Percentiles rank a stretch among this genome's conserved stretches.
Evolutionary conservation across 1,140 invertebrate genomes (phyloP).

Genomic region (Meloidogyne floridensis): DNA sequence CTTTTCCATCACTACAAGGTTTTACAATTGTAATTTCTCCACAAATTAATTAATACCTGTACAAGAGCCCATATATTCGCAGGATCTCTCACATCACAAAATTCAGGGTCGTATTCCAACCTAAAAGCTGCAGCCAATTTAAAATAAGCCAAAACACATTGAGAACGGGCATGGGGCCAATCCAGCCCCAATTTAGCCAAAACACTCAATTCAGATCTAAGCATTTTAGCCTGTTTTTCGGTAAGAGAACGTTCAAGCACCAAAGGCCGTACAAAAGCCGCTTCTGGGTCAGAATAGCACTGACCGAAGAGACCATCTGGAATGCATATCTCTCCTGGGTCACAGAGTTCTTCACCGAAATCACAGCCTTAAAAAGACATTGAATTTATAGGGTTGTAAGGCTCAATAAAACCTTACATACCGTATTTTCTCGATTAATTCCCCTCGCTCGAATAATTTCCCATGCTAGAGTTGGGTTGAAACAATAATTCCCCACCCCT

Average conservation of each 20-base stretch:
- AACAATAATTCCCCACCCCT: no score
- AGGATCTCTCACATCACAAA: slow-evolving; percentile 50
- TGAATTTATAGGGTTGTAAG: background rate
- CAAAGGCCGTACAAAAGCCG: slow-evolving; percentile 41
- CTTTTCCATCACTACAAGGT: no score
- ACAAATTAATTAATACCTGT: slow-evolving; percentile 37
- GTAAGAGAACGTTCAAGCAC: slow-evolving; percentile 43
- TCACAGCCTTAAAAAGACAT: slow-evolving; percentile 39
- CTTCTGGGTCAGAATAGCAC: slow-evolving; percentile 43
- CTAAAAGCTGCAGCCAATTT: slow-evolving; percentile 46
- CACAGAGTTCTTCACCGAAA: slow-evolving; percentile 48
- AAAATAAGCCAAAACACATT: slow-evolving; percentile 55
- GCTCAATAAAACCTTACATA: no score
- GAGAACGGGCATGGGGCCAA: slow-evolving; percentile 51
- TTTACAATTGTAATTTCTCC: background rate
- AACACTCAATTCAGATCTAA: slow-evolving; percentile 42
- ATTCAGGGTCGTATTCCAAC: slow-evolving; percentile 53
- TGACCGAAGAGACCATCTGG: slow-evolving; percentile 56
- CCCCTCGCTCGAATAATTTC: no score
- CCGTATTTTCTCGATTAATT: no score
- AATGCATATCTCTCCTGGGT: slow-evolving; percentile 42
- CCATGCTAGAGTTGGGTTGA: no score
- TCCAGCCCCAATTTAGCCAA: slow-evolving; percentile 48
- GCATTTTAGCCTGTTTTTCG: slow-evolving; percentile 35
- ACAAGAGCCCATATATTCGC: slow-evolving; percentile 48